These are phyloP conservation scores for Melikaiella ostensackeni DNA, from an alignment of 2,888 invertebrate species.

Conservation along the genomic window DNA sequence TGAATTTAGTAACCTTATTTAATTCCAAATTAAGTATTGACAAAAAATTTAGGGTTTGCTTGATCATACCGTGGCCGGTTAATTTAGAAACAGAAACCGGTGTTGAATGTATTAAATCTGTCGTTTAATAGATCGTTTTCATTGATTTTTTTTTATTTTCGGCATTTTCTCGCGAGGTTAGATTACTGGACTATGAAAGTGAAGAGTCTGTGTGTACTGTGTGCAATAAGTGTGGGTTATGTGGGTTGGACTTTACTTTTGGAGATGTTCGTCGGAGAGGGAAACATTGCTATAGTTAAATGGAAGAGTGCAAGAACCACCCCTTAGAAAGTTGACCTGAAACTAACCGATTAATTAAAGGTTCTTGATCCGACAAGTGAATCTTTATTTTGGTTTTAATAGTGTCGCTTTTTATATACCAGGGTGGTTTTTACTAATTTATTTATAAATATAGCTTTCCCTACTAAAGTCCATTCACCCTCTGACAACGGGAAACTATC, in stretches of 20 bases:
- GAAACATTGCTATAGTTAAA: slow-evolving; percentile 64
- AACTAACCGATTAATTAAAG: neutral
- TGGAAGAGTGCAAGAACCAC: slow-evolving; percentile 66
- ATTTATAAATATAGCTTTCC: slow-evolving; percentile 43
- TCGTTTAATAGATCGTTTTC: neutral
- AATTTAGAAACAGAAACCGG: neutral
- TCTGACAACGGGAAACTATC: slow-evolving; percentile 70
- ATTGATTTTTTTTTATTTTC: neutral
- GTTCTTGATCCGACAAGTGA: slow-evolving; percentile 19
- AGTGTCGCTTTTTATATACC: neutral
- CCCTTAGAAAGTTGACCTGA: slow-evolving; percentile 10
- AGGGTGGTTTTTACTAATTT: slow-evolving; percentile 27
- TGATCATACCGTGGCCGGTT: neutral
- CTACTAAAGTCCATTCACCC: slow-evolving; percentile 64
- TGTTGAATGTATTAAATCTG: neutral
- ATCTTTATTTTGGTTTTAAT: slow-evolving; percentile 1
- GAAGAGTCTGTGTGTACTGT: slow-evolving; percentile 63
- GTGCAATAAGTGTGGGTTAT: slow-evolving; percentile 41
- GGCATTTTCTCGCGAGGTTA: slow-evolving; percentile 50
- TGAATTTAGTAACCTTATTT: slow-evolving; percentile 17
- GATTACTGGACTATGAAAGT: slow-evolving; percentile 57
- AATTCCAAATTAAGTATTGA: neutral
- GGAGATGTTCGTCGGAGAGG: slow-evolving; percentile 67
- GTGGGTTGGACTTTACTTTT: slow-evolving; percentile 49
- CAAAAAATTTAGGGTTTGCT: neutral